These are phyloP conservation scores for Apodemus speciosus DNA, from an alignment of 2,113 vertebrate species.

Conservation along the genomic window DNA sequence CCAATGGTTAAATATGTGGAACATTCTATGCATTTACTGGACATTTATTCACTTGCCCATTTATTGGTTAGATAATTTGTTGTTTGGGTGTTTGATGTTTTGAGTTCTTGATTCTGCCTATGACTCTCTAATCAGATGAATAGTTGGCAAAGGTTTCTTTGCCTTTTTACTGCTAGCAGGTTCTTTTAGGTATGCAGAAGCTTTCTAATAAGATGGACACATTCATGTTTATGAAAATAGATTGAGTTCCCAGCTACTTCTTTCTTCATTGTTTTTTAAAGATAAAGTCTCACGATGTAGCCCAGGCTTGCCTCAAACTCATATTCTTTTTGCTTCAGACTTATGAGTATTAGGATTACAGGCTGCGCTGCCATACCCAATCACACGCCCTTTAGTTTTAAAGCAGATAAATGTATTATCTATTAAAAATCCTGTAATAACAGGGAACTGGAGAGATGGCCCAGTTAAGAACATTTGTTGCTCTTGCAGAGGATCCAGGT, in stretches of 20 bases:
- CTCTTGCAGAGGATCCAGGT: neutral
- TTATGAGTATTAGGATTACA: neutral
- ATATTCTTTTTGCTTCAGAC: neutral
- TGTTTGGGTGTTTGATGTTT: neutral
- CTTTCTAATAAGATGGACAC: neutral
- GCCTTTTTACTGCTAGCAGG: neutral
- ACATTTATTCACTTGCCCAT: neutral
- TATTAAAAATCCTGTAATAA: neutral
- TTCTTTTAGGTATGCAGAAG: neutral
- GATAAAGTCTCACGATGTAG: neutral
- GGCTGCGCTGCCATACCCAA: too few species aligned
- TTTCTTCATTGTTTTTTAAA: neutral
- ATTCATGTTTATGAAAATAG: neutral
- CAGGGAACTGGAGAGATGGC: too few species aligned
- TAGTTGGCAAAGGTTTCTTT: neutral
- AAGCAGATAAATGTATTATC: neutral
- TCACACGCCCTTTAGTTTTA: neutral
- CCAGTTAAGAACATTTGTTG: neutral
- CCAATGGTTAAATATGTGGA: neutral
- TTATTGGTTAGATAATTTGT: neutral
- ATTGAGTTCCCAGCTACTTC: neutral
- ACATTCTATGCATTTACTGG: neutral
- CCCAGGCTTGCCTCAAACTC: neutral
- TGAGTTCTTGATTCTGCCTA: neutral
- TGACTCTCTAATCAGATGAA: neutral